Base-by-base conservation (phyloP, 2,888 invertebrate genomes). In the Drosophila aldrichi region DNA sequence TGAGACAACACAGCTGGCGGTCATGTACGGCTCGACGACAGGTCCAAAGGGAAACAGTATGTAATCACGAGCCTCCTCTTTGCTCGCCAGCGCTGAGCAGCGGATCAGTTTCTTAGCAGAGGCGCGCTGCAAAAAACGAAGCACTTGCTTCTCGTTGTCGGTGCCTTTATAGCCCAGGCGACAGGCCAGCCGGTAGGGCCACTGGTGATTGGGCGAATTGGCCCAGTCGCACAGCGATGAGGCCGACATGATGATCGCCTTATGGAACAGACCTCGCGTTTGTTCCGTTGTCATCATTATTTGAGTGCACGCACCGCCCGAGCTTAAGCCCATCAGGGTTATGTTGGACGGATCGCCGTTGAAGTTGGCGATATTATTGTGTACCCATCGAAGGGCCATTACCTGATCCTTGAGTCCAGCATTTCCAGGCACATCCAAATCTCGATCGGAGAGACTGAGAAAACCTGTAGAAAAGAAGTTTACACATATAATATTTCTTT, bases 311-410 rank as follows among this genome's bases (percentile, higher is more conserved):
- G 92, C 92, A 5, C 90, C 93, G 2, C 94, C 94, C 10, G 94
- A 94, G 79, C 94, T 94, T 70, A 93, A 92, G 0, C 94, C 94
- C 79, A 94, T 93, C 14, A 94, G 79, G 0, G 94, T 94, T 2
- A 92, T 92, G 76, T 94, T 94, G 8, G 92, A 78, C 1, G 92
- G 87, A 83, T n/a, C n/a, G n/a, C n/a, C n/a, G n/a, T n/a, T n/a
- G n/a, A n/a, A n/a, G n/a, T n/a, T n/a, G n/a, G n/a, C n/a, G n/a
- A n/a, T n/a, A n/a, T n/a, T n/a, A n/a, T n/a, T n/a, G n/a, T n/a
- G n/a, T n/a, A n/a, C n/a, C n/a, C n/a, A n/a, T n/a, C n/a, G n/a
- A n/a, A n/a, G n/a, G n/a, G n/a, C n/a, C n/a, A n/a, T n/a, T n/a
- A n/a, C n/a, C n/a, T n/a, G n/a, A n/a, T n/a, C n/a, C n/a, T n/a